A percentile compares a stretch with the other conserved stretches of the same genome.
phyloP scores from a whole-genome alignment of 2,888 invertebrate species.

The Desoria tigrina region DNA sequence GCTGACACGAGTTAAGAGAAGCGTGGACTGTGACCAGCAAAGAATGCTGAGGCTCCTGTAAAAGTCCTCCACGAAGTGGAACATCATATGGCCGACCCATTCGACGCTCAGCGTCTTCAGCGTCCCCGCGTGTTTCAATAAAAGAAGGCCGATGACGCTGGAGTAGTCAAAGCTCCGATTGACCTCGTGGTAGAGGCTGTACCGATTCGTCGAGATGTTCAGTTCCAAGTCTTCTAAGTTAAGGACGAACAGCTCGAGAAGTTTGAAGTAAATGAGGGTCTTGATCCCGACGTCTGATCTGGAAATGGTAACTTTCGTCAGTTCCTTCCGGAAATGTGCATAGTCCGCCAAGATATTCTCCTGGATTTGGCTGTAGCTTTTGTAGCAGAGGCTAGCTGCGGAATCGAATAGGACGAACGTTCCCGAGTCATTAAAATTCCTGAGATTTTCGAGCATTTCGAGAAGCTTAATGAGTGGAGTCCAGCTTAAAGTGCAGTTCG shows the following conservation, averaged over 20 bases:
- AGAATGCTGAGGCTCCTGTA: slow-evolving; percentile 35
- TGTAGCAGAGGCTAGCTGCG: no score
- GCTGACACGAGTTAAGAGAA: slow-evolving; percentile 33
- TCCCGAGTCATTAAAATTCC: no score
- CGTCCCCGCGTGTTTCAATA: slow-evolving; percentile 26
- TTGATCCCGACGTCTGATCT: no score
- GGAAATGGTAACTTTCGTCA: no score
- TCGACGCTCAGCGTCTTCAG: slow-evolving; percentile 35
- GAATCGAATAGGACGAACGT: no score
- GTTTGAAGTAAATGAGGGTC: slow-evolving; percentile 20
- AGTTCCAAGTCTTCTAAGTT: slow-evolving; percentile 35
- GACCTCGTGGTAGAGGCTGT: no score
- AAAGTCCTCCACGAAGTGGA: slow-evolving; percentile 43
- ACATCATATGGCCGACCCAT: slow-evolving; percentile 37
- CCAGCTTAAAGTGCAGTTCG: no score
- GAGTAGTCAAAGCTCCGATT: slow-evolving; percentile 35
- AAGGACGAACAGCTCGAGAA: slow-evolving; percentile 22
- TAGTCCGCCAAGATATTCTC: no score
- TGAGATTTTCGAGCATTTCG: no score
- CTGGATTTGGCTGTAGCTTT: no score
- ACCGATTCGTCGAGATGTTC: slow-evolving; percentile 18
- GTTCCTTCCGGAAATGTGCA: no score
- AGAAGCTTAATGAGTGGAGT: no score
- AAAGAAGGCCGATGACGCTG: slow-evolving; percentile 31
- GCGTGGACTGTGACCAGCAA: slow-evolving; percentile 23